Evolutionary conservation across 2,113 vertebrate genomes (phyloP).

Genomic region (Raja brachyura): DNA sequence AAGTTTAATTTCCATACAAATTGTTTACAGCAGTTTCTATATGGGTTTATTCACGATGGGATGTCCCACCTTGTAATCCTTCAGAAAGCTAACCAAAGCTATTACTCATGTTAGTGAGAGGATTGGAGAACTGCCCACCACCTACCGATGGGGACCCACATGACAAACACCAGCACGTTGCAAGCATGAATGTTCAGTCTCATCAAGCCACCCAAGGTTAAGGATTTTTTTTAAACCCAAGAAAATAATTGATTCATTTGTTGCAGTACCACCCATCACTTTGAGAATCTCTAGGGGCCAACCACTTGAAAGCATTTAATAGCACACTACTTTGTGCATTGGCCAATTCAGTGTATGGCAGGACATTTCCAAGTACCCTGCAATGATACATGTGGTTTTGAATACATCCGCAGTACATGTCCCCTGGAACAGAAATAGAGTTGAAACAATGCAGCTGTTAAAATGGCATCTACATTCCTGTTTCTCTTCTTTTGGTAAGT

Average conservation of each 20-base stretch:
- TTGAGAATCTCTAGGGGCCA: background rate
- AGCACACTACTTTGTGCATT: background rate
- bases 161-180: conserved; percentile 14
- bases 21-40: conserved; percentile 35
- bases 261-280: conserved; percentile 17
- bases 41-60: background rate
- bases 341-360: background rate
- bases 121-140: conserved; percentile 28
- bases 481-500: background rate
- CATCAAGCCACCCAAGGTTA: background rate
- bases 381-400: background rate
- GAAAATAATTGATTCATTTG: conserved; percentile 19
- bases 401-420: background rate
- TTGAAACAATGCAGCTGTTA: background rate
- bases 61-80: conserved; percentile 38
- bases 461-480: background rate
- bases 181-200: background rate
- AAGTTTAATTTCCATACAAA: conserved; percentile 38
- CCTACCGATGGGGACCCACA: background rate
- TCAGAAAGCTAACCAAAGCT: conserved; percentile 25
- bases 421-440: background rate
- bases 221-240: background rate
- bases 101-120: conserved; percentile 1
- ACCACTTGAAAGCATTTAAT: background rate
- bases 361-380: background rate